A percentile compares a stretch with the other conserved stretches of the same genome.
Conservation (phyloP, 2,797 vertebrate genomes). For the Scolopax rusticola region DNA sequence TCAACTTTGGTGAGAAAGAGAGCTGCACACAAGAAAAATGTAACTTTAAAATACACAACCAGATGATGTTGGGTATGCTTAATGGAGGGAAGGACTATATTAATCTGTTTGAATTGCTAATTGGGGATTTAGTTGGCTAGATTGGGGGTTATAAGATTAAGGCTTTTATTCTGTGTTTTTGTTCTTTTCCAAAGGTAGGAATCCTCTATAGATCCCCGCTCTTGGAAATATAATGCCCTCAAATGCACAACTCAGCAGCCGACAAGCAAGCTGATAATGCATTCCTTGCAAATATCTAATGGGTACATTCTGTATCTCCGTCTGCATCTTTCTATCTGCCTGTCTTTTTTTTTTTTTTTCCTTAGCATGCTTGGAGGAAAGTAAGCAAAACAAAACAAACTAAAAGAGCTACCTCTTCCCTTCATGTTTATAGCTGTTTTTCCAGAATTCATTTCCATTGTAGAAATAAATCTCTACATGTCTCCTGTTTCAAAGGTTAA, state of each 20-base stretch:
- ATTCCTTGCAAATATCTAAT: constrained; percentile 32
- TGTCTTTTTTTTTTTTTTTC: background rate
- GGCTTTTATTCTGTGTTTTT: constrained; percentile 69
- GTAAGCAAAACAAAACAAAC: constrained; percentile 21
- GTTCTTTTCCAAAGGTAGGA: constrained; percentile 69
- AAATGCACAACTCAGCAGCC: constrained; percentile 14
- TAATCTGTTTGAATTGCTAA: constrained; percentile 72
- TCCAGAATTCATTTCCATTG: background rate
- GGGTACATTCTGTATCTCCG: constrained; percentile 16
- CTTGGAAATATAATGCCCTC: constrained; percentile 58
- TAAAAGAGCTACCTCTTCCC: background rate
- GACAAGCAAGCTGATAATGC: constrained; percentile 55
- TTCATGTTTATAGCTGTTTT: background rate
- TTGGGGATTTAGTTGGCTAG: constrained; percentile 67
- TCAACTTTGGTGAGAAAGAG: constrained; percentile 46
- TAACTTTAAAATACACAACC: constrained; percentile 42
- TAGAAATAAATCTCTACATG: background rate
- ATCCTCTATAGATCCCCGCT: constrained; percentile 39
- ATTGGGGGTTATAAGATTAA: constrained; percentile 57
- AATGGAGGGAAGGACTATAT: constrained; percentile 52
- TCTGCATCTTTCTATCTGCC: constrained; percentile 50
- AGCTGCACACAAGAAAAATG: constrained; percentile 38
- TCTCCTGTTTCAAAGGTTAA: background rate
- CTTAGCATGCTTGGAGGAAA: background rate
- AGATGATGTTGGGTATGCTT: constrained; percentile 24